These are phyloP conservation scores for Phrynocephalus versicolor DNA, from an alignment of 2,113 vertebrate species.

Conservation along the genomic window DNA sequence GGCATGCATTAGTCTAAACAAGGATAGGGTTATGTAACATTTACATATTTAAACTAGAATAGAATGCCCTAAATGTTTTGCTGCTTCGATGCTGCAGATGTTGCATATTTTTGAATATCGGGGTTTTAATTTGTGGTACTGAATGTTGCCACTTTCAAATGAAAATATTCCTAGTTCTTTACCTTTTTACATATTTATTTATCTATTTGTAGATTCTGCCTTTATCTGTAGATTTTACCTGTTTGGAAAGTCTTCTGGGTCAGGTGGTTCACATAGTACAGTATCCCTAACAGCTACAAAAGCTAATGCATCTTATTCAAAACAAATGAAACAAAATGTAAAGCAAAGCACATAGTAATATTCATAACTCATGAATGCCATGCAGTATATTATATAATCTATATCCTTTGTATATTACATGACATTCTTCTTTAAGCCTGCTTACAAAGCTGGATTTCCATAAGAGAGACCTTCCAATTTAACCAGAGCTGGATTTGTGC, in stretches of 20 bases:
- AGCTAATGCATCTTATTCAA: not conserved
- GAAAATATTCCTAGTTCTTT: not conserved
- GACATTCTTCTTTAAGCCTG: slow-evolving; percentile 17
- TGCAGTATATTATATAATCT: not conserved
- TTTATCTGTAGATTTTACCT: not conserved
- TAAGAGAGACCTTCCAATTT: slow-evolving; percentile 20
- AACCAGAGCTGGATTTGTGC: slow-evolving; percentile 1
- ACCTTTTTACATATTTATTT: not conserved
- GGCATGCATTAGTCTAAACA: not conserved
- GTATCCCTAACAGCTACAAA: not conserved
- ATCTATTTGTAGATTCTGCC: not conserved
- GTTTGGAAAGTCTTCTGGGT: not conserved
- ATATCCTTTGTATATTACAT: slow-evolving; percentile 5
- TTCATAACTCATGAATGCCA: accelerated
- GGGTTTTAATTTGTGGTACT: not conserved
- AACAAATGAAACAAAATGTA: not conserved
- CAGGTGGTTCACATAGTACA: not conserved
- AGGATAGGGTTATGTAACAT: not conserved
- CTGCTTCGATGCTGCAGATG: not conserved
- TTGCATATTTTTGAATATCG: not conserved
- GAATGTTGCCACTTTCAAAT: not conserved
- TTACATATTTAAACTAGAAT: not conserved
- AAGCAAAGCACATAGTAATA: not conserved
- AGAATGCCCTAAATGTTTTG: not conserved
- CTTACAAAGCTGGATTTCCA: slow-evolving; percentile 1